Base-by-base conservation (phyloP, 2,797 vertebrate genomes). In the Clarias fuscus region DNA sequence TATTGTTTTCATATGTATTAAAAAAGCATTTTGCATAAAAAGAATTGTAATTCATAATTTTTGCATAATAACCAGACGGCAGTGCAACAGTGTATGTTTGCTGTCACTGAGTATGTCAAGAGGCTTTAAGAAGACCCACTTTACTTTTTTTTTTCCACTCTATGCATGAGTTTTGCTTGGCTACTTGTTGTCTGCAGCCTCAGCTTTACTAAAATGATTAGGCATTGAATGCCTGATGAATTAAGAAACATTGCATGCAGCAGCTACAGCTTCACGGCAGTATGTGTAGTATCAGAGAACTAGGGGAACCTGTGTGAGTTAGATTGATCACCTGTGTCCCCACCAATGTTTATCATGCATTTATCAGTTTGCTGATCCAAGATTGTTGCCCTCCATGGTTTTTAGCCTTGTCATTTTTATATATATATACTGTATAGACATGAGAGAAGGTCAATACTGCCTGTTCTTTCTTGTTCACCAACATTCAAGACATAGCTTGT, bases 11-110 rank as follows among this genome's bases (percentile, higher is more conserved):
- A 27, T 10, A 3, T 3, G 2, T 2, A 20, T 7, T 24, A 75
- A n/a, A 53, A n/a, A 73, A 4, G 8, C 80, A 91, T 91, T 90
- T 75, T 59, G 80, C 91, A 88, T 91, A 27, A 84, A 86, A 73
- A 70, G 64, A 22, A 13, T 27, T 76, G 14, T 53, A 14, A 53
- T 76, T 58, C 3, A 43, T 88, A 92, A 90, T 56, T 76, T 76
- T 58, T 56, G 15, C 48, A 37, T 61, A 59, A 78, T 18, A 22
- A 3, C 17, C 75, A 91, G 92, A 92, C 91, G 91, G 92, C 91
- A 83, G 80, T 72, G 71, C 70, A 43, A 90, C 88, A 92, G 92
- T 92, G 90, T 58, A 20, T 61, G 65, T 64, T 62, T 82, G 40
- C 24, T 59, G 13, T 65, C 71, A 13, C 27, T 11, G 40, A 56